Evolutionary conservation across 2,797 vertebrate species (phyloP).

Genomic region (Yasuhikotakia modesta): DNA sequence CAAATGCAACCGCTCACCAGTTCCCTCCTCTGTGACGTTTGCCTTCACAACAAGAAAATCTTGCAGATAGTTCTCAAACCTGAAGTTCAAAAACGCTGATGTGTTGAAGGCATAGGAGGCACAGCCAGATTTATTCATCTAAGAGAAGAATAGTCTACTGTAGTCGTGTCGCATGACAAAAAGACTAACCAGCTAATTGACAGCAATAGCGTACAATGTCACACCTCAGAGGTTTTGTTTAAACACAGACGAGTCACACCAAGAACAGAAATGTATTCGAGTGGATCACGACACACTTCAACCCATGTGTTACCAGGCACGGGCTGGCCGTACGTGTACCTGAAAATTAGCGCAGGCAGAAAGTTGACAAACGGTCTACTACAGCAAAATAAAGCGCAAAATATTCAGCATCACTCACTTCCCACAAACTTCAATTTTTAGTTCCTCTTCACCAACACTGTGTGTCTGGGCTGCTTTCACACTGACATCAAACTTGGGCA

Average conservation of each 20-base stretch:
- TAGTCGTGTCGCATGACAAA: neutral
- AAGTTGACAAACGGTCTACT: neutral
- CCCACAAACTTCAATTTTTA: conserved; percentile 41
- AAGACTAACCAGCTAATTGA: neutral
- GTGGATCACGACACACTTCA: conserved; percentile 32
- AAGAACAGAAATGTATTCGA: neutral
- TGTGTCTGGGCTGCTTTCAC: conserved; percentile 24
- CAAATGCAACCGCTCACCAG: conserved; percentile 40
- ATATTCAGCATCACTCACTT: conserved; percentile 36
- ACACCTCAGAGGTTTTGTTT: conserved; percentile 25
- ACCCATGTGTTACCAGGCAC: conserved; percentile 42
- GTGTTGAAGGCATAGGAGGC: conserved; percentile 22
- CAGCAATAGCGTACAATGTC: no score
- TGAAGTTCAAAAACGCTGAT: conserved; percentile 26
- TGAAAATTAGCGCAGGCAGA: neutral
- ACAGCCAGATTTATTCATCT: conserved; percentile 44
- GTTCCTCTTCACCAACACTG: conserved; percentile 31
- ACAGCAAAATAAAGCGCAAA: neutral
- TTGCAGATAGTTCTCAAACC: neutral
- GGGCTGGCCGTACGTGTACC: conserved; percentile 32
- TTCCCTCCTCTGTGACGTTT: conserved; percentile 57
- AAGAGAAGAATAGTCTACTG: neutral
- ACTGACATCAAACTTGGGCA: conserved; percentile 51
- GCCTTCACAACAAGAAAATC: neutral
- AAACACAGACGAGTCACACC: conserved; percentile 18